Evolutionary conservation across 2,113 vertebrate genomes (phyloP), one percentile per base, ranked within the genome.

Genomic region (Alces alces): DNA sequence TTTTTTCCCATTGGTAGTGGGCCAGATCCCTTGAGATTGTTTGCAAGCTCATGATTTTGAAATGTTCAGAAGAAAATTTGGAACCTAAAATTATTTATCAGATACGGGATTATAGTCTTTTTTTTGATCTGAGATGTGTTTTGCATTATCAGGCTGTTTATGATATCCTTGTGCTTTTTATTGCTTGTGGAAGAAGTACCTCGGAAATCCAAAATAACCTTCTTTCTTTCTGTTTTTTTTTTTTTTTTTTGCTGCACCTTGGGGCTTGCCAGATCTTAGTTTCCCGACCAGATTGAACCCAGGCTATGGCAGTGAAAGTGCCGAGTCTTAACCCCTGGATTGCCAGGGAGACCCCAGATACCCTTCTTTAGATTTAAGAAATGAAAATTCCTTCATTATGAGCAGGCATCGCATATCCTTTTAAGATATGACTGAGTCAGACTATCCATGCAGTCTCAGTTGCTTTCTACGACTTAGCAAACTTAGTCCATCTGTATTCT

Each of bases 1-100:
- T 52, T 4, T 28, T 5, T 19, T n/a, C 5, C 12, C 11, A 7
- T 11, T 93, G 76, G 19, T 43, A 0, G 73, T 15, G 36, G 50
- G 57, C 60, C 84, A 76, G 17, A 50, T 86, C 79, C 55, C 83
- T 50, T 27, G 84, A 61, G 47, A 54, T 73, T 45, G 52, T 94
- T 87, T 83, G 87, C 80, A 97, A 87, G n/a, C 70, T 90, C 17
- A 7, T 94, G 96, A 86, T 88, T 95, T 95, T 70, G 91, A 96
- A 97, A 95, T 78, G 78, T 47, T 93, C 27, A 47, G 60, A 91
- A 73, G 52, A 47, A 90, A 80, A 21, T 33, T 58, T 92, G 39
- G 58, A 86, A 78, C 47, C 50, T 58, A 5, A 45, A 87, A n/a
- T 86, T 52, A 83, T 64, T 95, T 83, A 54, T 83, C 88, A 57